Base-by-base conservation (phyloP, 2,113 vertebrate species). In the Hylia prasina region DNA sequence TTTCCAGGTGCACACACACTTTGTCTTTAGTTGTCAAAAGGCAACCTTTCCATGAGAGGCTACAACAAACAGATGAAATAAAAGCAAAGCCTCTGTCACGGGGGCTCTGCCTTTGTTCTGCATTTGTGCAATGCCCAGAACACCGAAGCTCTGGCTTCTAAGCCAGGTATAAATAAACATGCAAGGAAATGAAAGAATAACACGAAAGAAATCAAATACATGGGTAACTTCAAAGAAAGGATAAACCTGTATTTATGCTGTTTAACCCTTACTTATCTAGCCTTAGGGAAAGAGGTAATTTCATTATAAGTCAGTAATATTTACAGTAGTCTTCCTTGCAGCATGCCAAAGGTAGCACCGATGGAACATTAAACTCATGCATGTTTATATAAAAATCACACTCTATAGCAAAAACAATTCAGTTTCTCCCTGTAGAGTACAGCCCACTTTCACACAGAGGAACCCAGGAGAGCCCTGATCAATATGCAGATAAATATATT, bases 101-200 rank as follows among this genome's bases (percentile, higher is more conserved):
- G 37, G 37, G 69, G 33, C 45, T 92, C 54, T 96, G 71, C 68
- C 76, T 95, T 92, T 96, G 44, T 96, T 90, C 88, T 87, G 21
- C 68, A 12, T 81, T 95, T 94, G 44, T 89, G 83, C 77, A 84
- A 71, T 75, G 45, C 69, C 61, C 82, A 87, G 77, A 95, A 93
- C 64, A 79, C 77, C 53, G 79, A 95, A 64, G 71, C 64, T 93
- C 64, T 90, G 51, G 25, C 45, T 95, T 94, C 77, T 78, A 87
- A 95, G 82, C 28, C 66, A 72, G 86, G 60, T 87, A 90, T 92
- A 96, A 96, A 95, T 64, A 94, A 96, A 83, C 76, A 93, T 56
- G 51, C 69, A 83, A 94, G 72, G 39, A 95, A 81, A 31, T 65
- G 31, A 92, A 96, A 92, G 71, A 82, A 82, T 51, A 86, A 81